Conservation (phyloP, 2,888 invertebrate species). For the Phyllotreta striolata region DNA sequence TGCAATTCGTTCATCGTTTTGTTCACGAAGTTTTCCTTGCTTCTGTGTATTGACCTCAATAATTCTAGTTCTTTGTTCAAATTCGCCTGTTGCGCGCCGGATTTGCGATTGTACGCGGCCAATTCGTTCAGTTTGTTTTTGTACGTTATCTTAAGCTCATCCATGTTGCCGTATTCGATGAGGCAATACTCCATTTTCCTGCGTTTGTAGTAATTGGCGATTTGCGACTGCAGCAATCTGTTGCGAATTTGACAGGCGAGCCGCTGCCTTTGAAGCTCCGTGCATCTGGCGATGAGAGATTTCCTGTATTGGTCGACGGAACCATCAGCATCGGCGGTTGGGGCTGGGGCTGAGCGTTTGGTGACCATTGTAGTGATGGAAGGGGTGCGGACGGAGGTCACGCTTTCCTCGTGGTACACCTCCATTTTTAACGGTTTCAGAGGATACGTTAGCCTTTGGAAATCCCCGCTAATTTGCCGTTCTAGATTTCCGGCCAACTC, state of each 20-base stretch:
- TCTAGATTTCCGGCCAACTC: not conserved
- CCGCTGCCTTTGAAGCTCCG: not conserved
- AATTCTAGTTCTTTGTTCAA: constrained; percentile 48
- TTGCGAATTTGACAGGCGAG: constrained; percentile 46
- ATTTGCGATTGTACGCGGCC: constrained; percentile 42
- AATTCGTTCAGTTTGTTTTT: constrained; percentile 50
- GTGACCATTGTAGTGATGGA: too few species aligned
- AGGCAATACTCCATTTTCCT: constrained; percentile 56
- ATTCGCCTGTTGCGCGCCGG: constrained; percentile 42
- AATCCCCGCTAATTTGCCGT: constrained; percentile 10
- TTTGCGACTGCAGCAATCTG: constrained; percentile 54
- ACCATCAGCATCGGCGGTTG: too few species aligned
- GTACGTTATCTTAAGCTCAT: constrained; percentile 52
- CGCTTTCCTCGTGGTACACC: constrained; percentile 42
- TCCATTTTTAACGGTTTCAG: constrained; percentile 36
- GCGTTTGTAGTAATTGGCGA: constrained; percentile 55
- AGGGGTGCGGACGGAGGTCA: not conserved
- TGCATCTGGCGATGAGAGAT: too few species aligned
- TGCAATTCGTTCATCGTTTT: constrained; percentile 47
- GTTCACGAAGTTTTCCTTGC: constrained; percentile 41
- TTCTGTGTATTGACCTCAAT: constrained; percentile 43
- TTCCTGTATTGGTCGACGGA: too few species aligned
- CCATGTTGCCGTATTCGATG: constrained; percentile 48
- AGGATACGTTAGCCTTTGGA: not conserved
- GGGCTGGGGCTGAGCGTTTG: too few species aligned